Evolutionary conservation across 2,797 vertebrate species (phyloP), one percentile per base, ranked within the genome.

Genomic region (Pampus argenteus): DNA sequence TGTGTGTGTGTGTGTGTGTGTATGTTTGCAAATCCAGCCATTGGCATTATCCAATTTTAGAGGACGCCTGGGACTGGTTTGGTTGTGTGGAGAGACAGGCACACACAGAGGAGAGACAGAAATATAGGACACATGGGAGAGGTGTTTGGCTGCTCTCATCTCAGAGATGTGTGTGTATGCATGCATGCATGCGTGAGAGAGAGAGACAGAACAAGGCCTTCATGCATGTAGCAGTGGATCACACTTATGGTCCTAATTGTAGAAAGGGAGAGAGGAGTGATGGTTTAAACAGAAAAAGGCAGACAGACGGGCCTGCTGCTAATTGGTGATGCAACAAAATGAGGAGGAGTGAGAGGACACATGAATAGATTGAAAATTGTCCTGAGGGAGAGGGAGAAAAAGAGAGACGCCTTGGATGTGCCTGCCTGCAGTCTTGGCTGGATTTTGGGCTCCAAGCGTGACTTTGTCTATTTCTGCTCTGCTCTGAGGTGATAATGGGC

Each of bases 381-480:
- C 81, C 76, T 71, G 66, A 48, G 69, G 79, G 75, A 66, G 47
- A 49, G 20, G 48, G n/a, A 45, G 48, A 22, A 31, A 51, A 40
- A 18, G 49, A 68, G 48, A 68, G 83, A 80, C 66, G 83, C 86
- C 80, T 85, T 83, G 87, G 83, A 88, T 82, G 81, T 84, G 81
- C 68, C 79, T 82, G 84, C 70, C 86, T 86, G 86, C 86, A 88
- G 86, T 81, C 75, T 86, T 91, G 90, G 85, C 88, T 86, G 75
- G 51, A 70, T 88, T 88, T 89, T 88, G 89, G 84, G 55, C 79
- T 82, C 71, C 22, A 68, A 86, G 87, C 86, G 54, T 89, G 90
- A 90, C 89, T 91, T 91, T 22, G 85, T 91, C 91, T 90, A 90
- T 92, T 92, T 88, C 86, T 90, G 86, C 88, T 91, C 86, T 91